Evolutionary conservation across 2,888 invertebrate genomes (phyloP).

Genomic region (Proisotoma minuta): DNA sequence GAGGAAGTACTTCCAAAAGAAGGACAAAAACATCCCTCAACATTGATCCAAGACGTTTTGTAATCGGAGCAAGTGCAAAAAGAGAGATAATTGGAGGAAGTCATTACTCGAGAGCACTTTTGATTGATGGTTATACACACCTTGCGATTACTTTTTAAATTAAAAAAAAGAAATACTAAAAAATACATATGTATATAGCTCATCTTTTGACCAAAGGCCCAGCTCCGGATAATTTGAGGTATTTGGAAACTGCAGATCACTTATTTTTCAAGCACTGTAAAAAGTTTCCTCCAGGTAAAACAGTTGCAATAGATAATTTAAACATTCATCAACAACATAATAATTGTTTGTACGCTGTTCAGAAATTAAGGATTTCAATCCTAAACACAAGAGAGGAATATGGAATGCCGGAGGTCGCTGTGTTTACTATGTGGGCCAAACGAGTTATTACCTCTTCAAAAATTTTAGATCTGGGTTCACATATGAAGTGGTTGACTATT

Average conservation of each 20-base stretch:
- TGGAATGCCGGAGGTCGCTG: constrained; percentile 30
- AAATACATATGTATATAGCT: background rate
- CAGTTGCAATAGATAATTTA: background rate
- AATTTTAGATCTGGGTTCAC: constrained; percentile 21
- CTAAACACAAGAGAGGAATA: constrained; percentile 24
- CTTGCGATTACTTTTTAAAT: background rate
- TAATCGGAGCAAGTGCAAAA: background rate
- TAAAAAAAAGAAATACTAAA: background rate
- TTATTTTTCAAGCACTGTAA: constrained; percentile 30
- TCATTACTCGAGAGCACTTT: constrained; percentile 20
- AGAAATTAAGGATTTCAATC: constrained; percentile 22
- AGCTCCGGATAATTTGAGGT: constrained; percentile 20
- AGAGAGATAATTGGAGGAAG: constrained; percentile 23
- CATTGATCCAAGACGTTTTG: background rate
- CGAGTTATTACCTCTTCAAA: constrained; percentile 6
- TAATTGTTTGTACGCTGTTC: background rate
- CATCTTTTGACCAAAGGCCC: constrained; percentile 1
- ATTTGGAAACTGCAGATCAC: constrained; percentile 22
- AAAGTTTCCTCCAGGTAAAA: constrained; percentile 32
- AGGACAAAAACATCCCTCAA: background rate
- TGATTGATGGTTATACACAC: constrained; percentile 12
- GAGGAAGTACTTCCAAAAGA: background rate
- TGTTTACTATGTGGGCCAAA: constrained; percentile 30
- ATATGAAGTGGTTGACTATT: constrained; percentile 32
- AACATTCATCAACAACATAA: background rate